These are phyloP conservation scores for Pogonomyrmex californicus DNA, from an alignment of 1,140 invertebrate species.

Conservation along the genomic window DNA sequence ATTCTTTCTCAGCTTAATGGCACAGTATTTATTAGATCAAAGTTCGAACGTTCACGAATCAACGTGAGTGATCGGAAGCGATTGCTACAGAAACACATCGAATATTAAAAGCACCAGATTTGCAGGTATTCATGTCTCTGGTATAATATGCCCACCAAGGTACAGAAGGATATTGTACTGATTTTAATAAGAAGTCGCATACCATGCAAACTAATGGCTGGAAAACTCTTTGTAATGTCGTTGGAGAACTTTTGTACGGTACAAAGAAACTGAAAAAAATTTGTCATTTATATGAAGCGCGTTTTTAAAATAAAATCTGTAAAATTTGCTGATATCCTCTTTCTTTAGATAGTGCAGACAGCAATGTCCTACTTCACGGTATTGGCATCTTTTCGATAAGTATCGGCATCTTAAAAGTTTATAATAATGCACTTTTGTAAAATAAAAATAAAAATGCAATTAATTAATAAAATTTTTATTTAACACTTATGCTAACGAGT, in stretches of 20 bases:
- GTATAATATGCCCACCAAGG: slow-evolving; percentile 61
- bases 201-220: slow-evolving; percentile 67
- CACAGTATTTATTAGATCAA: slow-evolving; percentile 13
- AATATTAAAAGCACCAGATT: neutral
- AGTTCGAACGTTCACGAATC: neutral
- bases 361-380: slow-evolving; percentile 18
- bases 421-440: neutral
- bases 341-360: slow-evolving; percentile 9
- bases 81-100: neutral
- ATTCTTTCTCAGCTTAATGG: slow-evolving; percentile 17
- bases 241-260: slow-evolving; percentile 68
- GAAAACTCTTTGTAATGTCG: slow-evolving; percentile 66
- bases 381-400: slow-evolving; percentile 16
- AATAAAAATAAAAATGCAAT: neutral
- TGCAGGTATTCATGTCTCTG: slow-evolving; percentile 45
- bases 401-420: neutral
- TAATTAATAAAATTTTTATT: neutral
- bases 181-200: slow-evolving; percentile 60
- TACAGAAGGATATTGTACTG: slow-evolving; percentile 57
- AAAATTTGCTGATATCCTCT: neutral
- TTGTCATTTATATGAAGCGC: neutral
- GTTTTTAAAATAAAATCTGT: neutral
- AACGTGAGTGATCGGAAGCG: neutral
- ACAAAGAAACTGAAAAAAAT: slow-evolving; percentile 3
- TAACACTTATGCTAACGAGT: neutral